Conservation (phyloP, 2,888 invertebrate species). For the Entomobrya proxima region DNA sequence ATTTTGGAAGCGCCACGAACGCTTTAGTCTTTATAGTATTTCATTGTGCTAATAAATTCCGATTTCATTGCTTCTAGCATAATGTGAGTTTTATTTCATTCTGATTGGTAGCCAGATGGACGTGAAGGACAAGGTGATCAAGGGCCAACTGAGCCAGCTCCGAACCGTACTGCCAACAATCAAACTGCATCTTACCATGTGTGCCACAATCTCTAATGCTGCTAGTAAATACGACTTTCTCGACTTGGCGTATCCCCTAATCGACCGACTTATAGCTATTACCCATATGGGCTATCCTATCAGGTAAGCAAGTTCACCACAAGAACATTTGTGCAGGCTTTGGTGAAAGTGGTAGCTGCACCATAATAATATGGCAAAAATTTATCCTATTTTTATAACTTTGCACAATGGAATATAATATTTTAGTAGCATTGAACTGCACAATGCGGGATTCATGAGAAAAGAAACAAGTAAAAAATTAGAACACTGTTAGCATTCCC, state of each 20-base stretch:
- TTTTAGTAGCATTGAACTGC: not conserved
- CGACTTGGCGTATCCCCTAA: constrained; percentile 83
- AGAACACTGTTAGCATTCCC: not conserved
- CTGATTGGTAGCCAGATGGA: constrained; percentile 72
- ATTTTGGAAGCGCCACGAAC: no score
- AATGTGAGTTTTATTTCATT: constrained; percentile 39
- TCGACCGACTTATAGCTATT: constrained; percentile 83
- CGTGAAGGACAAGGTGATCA: constrained; percentile 80
- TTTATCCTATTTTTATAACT: no score
- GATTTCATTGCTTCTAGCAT: not conserved
- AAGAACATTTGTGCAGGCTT: not conserved
- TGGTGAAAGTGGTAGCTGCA: not conserved
- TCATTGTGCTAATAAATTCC: not conserved
- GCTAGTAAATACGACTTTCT: constrained; percentile 87
- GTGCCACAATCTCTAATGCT: constrained; percentile 84
- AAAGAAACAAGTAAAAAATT: not conserved
- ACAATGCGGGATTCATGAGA: not conserved
- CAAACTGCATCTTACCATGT: constrained; percentile 82
- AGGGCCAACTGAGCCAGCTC: constrained; percentile 80
- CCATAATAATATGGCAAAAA: not conserved
- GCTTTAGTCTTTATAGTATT: not conserved
- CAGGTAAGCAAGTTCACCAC: constrained; percentile 59
- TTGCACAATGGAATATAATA: no score
- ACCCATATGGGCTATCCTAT: constrained; percentile 80
- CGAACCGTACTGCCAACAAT: constrained; percentile 84